Base-by-base conservation (phyloP, 1,140 invertebrate species). In the Caenorhabditis inopinata region DNA sequence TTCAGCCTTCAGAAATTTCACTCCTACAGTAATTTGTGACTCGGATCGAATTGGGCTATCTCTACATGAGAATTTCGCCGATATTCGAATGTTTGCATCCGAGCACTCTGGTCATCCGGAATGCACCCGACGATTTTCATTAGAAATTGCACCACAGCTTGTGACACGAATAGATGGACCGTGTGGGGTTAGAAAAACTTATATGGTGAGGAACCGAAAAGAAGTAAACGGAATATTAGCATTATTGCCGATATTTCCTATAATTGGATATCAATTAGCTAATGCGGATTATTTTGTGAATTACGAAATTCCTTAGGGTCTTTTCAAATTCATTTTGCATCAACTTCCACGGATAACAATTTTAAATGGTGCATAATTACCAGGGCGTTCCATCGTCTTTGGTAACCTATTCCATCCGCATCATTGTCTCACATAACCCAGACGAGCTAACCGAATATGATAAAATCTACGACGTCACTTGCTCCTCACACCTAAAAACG, bases 401-500 rank as follows among this genome's bases (percentile, higher is more conserved):
- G 0, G 32, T 68, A 2, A 42, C 58, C 58, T 68, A 68, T 18
- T 68, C 58, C 4, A 38, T 68, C n/a, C 58, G 58, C 11, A n/a
- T 68, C 1, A 68, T 68, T 42, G 58, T 68, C 16, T 68, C 58
- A 9, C 58, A 68, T 18, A 68, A 68, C 7, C 32, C 58, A 5
- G n/a, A 29, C 11, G 58, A 78, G 18, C 76, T 68, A 5, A 74
- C 68, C 29, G 78, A 74, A 53, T 58, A 25, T 7, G 78, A 79
- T 27, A 79, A 51, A 74, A 79, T 79, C 45, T 79, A 74, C 21
- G 78, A 79, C 21, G 46, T 79, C 25, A 62, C 58, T 16, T 79
- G 78, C 45, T 46, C 38, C 9, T 74, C 51, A n/a, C 62, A 49
- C 38, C 23, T 48, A 14, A 79, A 38, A 79, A 79, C 68, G 45